phyloP scores from a whole-genome alignment of 2,113 vertebrate species.

The Euleptes europaea region DNA sequence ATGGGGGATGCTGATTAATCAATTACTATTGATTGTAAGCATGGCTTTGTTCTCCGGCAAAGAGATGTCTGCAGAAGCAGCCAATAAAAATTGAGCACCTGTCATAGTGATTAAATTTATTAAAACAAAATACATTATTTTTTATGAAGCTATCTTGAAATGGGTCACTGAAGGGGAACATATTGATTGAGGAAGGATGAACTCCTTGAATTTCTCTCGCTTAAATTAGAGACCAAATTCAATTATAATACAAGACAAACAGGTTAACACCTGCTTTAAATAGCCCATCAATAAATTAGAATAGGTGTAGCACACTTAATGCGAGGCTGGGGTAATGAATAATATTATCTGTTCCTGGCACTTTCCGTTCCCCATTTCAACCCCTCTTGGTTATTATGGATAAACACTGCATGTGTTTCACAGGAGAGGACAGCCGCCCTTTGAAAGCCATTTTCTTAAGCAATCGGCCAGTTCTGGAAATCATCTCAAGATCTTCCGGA shows the following conservation, averaged over 20 bases:
- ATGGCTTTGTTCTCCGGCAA: constrained; percentile 38
- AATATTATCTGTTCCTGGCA: constrained; percentile 43
- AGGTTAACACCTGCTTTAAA: constrained; percentile 67
- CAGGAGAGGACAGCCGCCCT: neutral
- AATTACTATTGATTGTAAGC: constrained; percentile 46
- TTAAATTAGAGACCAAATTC: constrained; percentile 71
- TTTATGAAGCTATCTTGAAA: constrained; percentile 72
- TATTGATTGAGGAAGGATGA: constrained; percentile 77
- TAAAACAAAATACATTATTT: constrained; percentile 71
- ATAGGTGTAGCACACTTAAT: constrained; percentile 60
- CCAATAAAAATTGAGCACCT: constrained; percentile 68
- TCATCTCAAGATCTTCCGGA: neutral
- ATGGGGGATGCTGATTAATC: constrained; percentile 69
- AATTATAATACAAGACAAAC: constrained; percentile 72
- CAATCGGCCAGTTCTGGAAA: neutral
- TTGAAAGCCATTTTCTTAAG: neutral
- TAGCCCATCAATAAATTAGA: constrained; percentile 66
- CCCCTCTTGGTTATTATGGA: neutral
- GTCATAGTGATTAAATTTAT: constrained; percentile 71
- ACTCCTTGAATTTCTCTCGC: constrained; percentile 72
- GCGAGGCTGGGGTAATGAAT: constrained; percentile 47
- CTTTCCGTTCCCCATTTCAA: constrained; percentile 3
- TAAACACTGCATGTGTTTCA: neutral
- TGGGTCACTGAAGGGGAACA: constrained; percentile 75
- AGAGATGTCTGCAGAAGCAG: constrained; percentile 56